Percentiles rank a stretch among this genome's conserved stretches.
These are phyloP conservation scores for Picus viridis DNA, from an alignment of 2,797 vertebrate species.

Conservation along the genomic window DNA sequence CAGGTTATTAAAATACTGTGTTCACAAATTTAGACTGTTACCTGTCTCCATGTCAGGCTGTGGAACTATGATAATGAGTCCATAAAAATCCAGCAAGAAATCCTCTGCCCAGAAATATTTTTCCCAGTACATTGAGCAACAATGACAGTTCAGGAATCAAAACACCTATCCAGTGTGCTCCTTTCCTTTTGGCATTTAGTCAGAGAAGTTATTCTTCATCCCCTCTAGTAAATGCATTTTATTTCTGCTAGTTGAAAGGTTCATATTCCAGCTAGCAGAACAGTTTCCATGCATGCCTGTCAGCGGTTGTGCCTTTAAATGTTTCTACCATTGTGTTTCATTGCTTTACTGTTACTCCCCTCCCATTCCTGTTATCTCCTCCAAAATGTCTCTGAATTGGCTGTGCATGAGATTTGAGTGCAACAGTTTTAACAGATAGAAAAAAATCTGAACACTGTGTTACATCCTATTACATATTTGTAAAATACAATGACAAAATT, in stretches of 20 bases:
- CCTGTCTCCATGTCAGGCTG: neutral
- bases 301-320: neutral
- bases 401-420: neutral
- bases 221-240: neutral
- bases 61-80: neutral
- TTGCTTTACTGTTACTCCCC: neutral
- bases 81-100: neutral
- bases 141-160: neutral
- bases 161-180: neutral
- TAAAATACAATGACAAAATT: neutral
- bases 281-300: neutral
- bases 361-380: neutral
- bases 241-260: neutral
- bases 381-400: neutral
- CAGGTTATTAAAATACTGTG: neutral
- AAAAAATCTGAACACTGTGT: neutral
- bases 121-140: neutral
- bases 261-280: neutral
- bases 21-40: neutral
- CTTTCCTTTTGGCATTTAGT: neutral
- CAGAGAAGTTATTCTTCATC: neutral
- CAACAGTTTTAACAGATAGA: neutral
- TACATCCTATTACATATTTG: neutral
- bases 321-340: neutral
- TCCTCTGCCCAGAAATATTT: fast-evolving